Conservation (phyloP, 2,888 invertebrate genomes). For the Cordylochernes scorpioides region DNA sequence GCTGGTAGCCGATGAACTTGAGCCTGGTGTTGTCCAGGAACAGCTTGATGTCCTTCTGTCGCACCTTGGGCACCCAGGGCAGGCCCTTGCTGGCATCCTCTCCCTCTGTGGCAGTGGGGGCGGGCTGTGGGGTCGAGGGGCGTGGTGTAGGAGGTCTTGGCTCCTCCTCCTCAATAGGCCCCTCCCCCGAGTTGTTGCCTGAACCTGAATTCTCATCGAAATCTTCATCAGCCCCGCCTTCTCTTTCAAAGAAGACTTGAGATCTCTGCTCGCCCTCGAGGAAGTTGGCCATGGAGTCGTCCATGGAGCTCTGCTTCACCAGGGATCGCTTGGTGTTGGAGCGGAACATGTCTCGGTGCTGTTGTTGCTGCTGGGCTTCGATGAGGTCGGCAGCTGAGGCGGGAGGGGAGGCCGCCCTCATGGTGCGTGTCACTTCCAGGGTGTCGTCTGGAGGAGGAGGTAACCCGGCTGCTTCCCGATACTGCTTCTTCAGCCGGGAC, state of each 20-base stretch:
- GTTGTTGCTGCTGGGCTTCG: slow-evolving; percentile 53
- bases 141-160: slow-evolving; percentile 28
- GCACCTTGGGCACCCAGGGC: slow-evolving; percentile 87
- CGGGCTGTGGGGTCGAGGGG: slow-evolving; percentile 26
- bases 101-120: slow-evolving; percentile 4
- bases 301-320: slow-evolving; percentile 71
- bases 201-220: slow-evolving; percentile 23
- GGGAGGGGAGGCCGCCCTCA: slow-evolving; percentile 85
- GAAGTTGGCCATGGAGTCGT: slow-evolving; percentile 43
- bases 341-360: slow-evolving; percentile 24
- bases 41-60: slow-evolving; percentile 69
- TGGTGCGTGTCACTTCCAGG: slow-evolving; percentile 64
- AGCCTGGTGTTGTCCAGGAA: slow-evolving; percentile 68
- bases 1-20: slow-evolving; percentile 84
- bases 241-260: no score
- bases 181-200: no score
- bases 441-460: slow-evolving; percentile 66
- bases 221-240: slow-evolving; percentile 23
- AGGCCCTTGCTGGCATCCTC: slow-evolving; percentile 30
- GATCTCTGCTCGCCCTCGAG: no score
- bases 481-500: slow-evolving; percentile 37
- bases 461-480: slow-evolving; percentile 35
- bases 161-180: slow-evolving; percentile 20
- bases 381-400: slow-evolving; percentile 66
- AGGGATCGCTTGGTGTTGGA: slow-evolving; percentile 27